A percentile compares a stretch with the other conserved stretches of the same genome.
Evolutionary conservation across 2,888 invertebrate genomes (phyloP).

Genomic region (Mimumesa dahlbomi): DNA sequence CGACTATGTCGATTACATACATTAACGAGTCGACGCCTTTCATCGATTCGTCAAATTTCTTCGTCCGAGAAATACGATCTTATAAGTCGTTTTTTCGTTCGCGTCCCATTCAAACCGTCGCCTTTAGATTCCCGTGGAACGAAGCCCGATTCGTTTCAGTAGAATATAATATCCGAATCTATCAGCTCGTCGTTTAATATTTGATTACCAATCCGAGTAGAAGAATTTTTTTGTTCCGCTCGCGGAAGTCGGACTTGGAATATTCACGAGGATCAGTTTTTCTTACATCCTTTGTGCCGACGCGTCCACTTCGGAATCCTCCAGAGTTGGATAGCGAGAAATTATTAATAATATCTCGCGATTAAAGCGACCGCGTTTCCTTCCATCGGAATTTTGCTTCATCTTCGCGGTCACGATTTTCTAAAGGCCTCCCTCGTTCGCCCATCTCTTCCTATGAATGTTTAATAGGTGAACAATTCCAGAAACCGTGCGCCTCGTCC

Average conservation of each 20-base stretch:
- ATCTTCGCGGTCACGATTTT: background rate
- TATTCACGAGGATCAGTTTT: constrained; percentile 41
- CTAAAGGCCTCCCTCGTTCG: background rate
- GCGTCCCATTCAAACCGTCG: too few relatives aligned
- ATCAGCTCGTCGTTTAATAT: constrained; percentile 4
- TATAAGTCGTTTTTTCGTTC: too few relatives aligned
- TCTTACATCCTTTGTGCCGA: constrained; percentile 14
- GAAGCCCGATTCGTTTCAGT: too few relatives aligned
- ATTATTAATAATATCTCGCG: constrained; percentile 43
- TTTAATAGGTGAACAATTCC: too few relatives aligned
- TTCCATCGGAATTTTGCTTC: background rate
- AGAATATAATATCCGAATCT: background rate
- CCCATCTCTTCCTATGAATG: too few relatives aligned
- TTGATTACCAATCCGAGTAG: constrained; percentile 36
- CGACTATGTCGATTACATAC: too few relatives aligned
- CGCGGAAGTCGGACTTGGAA: constrained; percentile 30
- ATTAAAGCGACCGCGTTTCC: background rate
- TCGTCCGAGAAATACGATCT: background rate
- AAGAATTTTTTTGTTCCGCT: constrained; percentile 38
- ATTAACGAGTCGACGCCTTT: background rate
- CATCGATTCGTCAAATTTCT: constrained; percentile 3
- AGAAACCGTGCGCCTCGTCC: too few relatives aligned
- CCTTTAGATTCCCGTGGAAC: too few relatives aligned
- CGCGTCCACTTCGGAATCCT: too few relatives aligned
- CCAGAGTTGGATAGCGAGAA: too few relatives aligned